These are phyloP conservation scores for Athalia rosae DNA, from an alignment of 2,888 invertebrate genomes.

Conservation along the genomic window DNA sequence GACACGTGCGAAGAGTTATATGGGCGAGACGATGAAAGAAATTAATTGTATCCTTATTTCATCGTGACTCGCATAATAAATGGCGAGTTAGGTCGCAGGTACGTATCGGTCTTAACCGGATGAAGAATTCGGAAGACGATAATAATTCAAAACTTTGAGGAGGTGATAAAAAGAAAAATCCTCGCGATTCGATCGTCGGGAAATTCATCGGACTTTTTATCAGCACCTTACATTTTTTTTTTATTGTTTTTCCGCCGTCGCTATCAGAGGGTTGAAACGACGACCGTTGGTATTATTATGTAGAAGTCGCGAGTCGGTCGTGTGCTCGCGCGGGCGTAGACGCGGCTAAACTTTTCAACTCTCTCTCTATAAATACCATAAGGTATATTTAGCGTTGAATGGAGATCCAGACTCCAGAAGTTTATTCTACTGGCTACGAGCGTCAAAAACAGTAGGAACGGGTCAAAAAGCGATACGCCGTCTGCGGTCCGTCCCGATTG, in stretches of 20 bases:
- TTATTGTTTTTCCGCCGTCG: too few relatives aligned
- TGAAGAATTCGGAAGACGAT: too few relatives aligned
- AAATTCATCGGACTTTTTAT: background rate
- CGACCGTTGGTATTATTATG: background rate
- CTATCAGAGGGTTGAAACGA: background rate
- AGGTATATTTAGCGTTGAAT: slow-evolving; percentile 70
- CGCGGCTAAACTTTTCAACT: slow-evolving; percentile 36
- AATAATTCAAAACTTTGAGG: too few relatives aligned
- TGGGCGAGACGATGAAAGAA: too few relatives aligned
- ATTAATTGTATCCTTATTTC: too few relatives aligned
- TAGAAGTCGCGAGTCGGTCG: slow-evolving; percentile 17
- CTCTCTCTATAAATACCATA: slow-evolving; percentile 68
- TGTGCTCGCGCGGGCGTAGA: slow-evolving; percentile 42
- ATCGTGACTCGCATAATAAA: too few relatives aligned
- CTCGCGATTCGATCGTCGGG: background rate
- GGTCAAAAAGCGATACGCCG: slow-evolving; percentile 39
- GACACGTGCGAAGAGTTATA: too few relatives aligned
- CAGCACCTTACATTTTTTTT: background rate
- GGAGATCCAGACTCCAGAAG: slow-evolving; percentile 55
- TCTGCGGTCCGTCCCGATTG: slow-evolving; percentile 11
- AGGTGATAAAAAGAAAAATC: too few relatives aligned
- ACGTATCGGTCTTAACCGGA: too few relatives aligned
- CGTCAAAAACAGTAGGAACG: background rate
- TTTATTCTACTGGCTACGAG: background rate
- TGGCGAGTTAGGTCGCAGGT: too few relatives aligned